Evolutionary conservation across 2,113 vertebrate genomes (phyloP).

Genomic region (Vidua chalybeata): DNA sequence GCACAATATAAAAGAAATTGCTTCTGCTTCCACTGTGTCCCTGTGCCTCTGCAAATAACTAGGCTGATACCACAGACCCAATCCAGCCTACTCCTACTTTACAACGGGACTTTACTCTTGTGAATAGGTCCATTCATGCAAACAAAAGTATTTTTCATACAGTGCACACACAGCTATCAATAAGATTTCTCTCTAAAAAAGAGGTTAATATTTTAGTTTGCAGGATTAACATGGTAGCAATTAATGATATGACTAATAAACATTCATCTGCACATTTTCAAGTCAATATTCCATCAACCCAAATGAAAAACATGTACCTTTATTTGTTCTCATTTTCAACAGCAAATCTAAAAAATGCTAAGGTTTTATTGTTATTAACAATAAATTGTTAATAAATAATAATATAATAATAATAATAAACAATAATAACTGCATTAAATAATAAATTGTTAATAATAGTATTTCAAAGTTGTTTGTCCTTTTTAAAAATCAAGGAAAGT

Average conservation of each 20-base stretch:
- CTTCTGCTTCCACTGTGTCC: slow-evolving; percentile 15
- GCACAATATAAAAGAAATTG: slow-evolving; percentile 51
- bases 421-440: no score
- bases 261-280: neutral
- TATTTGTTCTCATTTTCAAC: neutral
- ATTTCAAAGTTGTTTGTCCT: neutral
- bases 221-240: neutral
- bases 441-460: neutral
- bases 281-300: neutral
- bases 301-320: neutral
- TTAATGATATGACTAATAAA: neutral
- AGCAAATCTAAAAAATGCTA: neutral
- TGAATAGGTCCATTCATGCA: neutral
- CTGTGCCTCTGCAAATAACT: slow-evolving; percentile 5
- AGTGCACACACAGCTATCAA: neutral
- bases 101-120: neutral
- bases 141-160: neutral
- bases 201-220: neutral
- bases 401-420: no score
- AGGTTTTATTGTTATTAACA: neutral
- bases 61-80: neutral
- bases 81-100: neutral
- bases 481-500: neutral
- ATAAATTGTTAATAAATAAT: neutral
- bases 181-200: neutral